phyloP scores from a whole-genome alignment of 1,140 invertebrate genomes.

The Fopius arisanus region DNA sequence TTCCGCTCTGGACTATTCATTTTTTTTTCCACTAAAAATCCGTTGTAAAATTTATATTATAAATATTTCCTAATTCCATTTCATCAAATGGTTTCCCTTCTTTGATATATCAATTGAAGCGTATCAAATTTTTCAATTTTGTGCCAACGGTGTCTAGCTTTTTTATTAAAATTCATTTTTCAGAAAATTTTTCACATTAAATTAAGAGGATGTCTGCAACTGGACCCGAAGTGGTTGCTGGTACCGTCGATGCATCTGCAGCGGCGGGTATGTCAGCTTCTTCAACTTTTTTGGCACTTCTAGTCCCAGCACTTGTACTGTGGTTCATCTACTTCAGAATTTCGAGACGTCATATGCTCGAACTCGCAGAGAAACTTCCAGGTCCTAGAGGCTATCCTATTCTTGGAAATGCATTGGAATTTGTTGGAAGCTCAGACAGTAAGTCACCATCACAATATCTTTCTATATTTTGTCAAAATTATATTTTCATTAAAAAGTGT shows the following conservation, averaged over 20 bases:
- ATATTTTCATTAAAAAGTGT: not conserved
- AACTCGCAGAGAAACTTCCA: slow-evolving; percentile 74
- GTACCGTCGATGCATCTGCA: slow-evolving; percentile 51
- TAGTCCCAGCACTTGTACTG: slow-evolving; percentile 73
- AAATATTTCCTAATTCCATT: no score
- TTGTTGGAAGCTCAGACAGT: slow-evolving; percentile 73
- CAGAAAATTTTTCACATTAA: slow-evolving; percentile 29
- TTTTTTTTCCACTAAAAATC: no score
- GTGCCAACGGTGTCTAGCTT: not conserved
- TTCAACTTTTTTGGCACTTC: slow-evolving; percentile 72
- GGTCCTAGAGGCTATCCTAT: slow-evolving; percentile 75
- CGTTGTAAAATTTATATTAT: no score
- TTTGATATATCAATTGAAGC: no score
- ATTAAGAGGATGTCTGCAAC: slow-evolving; percentile 52
- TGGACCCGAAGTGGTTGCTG: slow-evolving; percentile 57
- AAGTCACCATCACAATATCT: slow-evolving; percentile 38
- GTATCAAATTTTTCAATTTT: slow-evolving; percentile 10
- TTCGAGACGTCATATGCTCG: slow-evolving; percentile 72
- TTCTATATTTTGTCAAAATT: not conserved
- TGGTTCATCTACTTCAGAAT: slow-evolving; percentile 78
- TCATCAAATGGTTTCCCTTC: no score
- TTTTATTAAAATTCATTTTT: slow-evolving; percentile 21
- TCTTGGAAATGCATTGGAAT: slow-evolving; percentile 76
- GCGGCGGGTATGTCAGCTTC: slow-evolving; percentile 65
- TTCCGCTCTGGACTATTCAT: no score